phyloP scores from a whole-genome alignment of 2,113 vertebrate genomes.

The Mesocricetus auratus region DNA sequence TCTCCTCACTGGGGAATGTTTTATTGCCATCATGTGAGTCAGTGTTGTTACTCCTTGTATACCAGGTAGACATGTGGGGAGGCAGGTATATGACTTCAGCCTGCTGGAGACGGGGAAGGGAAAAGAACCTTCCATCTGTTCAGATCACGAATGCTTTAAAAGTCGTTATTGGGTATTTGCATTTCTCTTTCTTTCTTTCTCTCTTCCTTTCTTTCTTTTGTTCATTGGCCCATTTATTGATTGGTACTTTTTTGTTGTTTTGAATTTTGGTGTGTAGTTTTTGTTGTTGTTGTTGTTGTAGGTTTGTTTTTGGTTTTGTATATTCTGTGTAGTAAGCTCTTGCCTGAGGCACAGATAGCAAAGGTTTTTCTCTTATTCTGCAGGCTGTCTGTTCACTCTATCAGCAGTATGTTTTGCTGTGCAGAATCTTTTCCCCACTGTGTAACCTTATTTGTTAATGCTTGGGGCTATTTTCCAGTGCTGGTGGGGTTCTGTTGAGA shows the following conservation, averaged over 20 bases:
- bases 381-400: neutral
- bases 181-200: neutral
- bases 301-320: neutral
- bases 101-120: too few species aligned
- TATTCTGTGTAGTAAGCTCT: neutral
- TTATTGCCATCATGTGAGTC: conserved; percentile 94
- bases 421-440: neutral
- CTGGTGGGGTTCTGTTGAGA: neutral
- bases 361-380: neutral
- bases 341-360: neutral
- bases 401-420: neutral
- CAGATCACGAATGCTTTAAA: neutral
- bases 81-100: conserved; percentile 89
- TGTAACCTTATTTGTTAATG: neutral
- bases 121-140: neutral
- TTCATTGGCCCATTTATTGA: neutral
- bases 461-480: neutral
- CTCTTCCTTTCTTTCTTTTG: neutral
- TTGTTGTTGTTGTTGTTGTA: neutral
- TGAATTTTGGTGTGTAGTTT: neutral
- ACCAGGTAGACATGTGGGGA: conserved; percentile 94
- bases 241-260: neutral
- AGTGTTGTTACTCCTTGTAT: conserved; percentile 94
- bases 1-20: conserved; percentile 94
- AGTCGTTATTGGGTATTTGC: neutral